phyloP scores from a whole-genome alignment of 2,113 vertebrate species.

The Brachionichthys hirsutus region DNA sequence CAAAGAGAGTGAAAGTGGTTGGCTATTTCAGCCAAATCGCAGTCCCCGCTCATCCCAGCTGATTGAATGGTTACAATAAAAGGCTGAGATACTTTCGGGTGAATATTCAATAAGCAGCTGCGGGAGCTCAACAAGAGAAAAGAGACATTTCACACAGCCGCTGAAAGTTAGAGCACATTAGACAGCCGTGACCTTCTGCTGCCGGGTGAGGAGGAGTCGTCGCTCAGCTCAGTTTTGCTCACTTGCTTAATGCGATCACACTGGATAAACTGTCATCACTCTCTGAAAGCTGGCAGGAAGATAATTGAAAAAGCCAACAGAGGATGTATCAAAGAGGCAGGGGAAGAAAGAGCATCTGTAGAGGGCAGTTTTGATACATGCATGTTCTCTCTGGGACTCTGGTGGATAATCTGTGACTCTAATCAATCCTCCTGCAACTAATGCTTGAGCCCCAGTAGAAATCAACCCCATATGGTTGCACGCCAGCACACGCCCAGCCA shows the following conservation, averaged over 20 bases:
- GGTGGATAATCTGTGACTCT: constrained; percentile 4
- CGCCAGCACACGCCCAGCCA: neutral
- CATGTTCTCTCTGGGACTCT: constrained; percentile 10
- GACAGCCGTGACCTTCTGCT: constrained; percentile 54
- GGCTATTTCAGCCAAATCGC: constrained; percentile 26
- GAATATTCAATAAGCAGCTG: constrained; percentile 64
- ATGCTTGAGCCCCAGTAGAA: constrained; percentile 44
- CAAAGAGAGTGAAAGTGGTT: constrained; percentile 27
- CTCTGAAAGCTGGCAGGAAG: constrained; percentile 61
- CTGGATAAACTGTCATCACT: constrained; percentile 52
- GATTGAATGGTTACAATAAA: constrained; percentile 61
- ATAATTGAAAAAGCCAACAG: constrained; percentile 64
- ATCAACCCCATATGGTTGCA: constrained; percentile 55
- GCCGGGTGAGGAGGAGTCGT: constrained; percentile 28
- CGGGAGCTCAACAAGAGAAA: constrained; percentile 40
- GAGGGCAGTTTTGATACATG: constrained; percentile 22
- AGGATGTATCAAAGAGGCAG: constrained; percentile 50
- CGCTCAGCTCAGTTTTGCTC: constrained; percentile 41
- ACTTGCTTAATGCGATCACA: constrained; percentile 52
- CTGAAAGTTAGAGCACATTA: constrained; percentile 47
- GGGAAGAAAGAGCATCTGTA: constrained; percentile 13
- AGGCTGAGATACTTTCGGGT: constrained; percentile 56
- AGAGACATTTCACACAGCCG: constrained; percentile 40
- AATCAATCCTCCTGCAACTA: constrained; percentile 5
- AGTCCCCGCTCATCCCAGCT: constrained; percentile 32